Evolutionary conservation across 2,797 vertebrate species (phyloP), one percentile per base, ranked within the genome.

Genomic region (Sebastes melanostomus): DNA sequence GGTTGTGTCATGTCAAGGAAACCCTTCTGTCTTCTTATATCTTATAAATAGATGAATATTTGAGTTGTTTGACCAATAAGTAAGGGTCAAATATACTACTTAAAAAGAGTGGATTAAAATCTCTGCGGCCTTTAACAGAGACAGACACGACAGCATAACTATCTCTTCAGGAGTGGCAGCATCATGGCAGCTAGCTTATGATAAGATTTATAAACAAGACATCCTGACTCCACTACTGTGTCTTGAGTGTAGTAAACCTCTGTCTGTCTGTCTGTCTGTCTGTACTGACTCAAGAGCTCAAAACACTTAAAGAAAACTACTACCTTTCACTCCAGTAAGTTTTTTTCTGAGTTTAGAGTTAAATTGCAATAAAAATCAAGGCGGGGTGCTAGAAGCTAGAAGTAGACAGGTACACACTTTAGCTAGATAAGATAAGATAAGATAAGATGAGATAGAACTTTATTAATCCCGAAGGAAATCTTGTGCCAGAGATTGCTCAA

Each of bases 181-280:
- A 82, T 85, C 82, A 86, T 72, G 59, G 79, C 81, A 88, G 68
- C 70, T 75, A 81, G 52, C 54, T 38, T 42, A 38, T 4, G 25
- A 77, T 69, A 36, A 62, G 27, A 67, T 59, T 54, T 66, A 89
- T 77, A 78, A 84, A 84, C 74, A 87, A 78, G 13, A 75, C 14
- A 72, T 9, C 34, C 18, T n/a, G 42, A 69, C 22, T 73, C 66
- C 50, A 34, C 11, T 22, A 34, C 11, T 22, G 56, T 42, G 42
- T 71, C 3, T 10, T n/a, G 13, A 18, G 27, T 67, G 29, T 9
- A 22, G 4, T 68, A 13, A 59, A 52, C 22, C 56, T 42, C 16
- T 55, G 16, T 67, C 30, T 68, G 60, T 59, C 25, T 36, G 34
- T 11, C 20, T 54, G 16, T 67, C 29, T 30, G 56, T 50, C 20